Base-by-base conservation (phyloP, 1,140 invertebrate genomes). In the Drosophila arizonae region DNA sequence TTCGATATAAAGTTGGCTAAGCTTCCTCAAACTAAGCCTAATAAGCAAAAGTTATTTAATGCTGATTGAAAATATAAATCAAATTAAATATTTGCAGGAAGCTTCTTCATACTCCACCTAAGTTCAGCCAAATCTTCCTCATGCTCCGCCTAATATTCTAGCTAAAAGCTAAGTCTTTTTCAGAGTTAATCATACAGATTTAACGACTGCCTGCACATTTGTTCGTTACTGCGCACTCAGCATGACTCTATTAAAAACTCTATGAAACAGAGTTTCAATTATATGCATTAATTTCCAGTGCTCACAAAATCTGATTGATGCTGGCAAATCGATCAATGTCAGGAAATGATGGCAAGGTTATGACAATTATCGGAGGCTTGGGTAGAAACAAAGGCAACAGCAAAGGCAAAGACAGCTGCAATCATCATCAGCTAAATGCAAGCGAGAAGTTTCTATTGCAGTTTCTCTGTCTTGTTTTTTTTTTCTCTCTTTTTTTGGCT, bases 291-390 rank as follows among this genome's bases (percentile, higher is more conserved):
- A 57, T 69, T 72, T 68, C 51, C 33, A 54, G 26, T 58, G 13
- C 28, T 28, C 52, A 57, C 41, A 55, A 57, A 55, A 57, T 56
- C 51, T 73, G 66, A 69, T 73, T 50, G 66, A 73, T 73, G 71
- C 68, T 81, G 73, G 52, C 84, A 87, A 84, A 87, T 87, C 84
- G 84, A 87, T 87, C 84, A 87, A 87, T 88, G 84, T 87, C 84
- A 87, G 84, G 85, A 87, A 87, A 88, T 77, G 84, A 84, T 88
- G 84, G 85, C 84, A 87, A 87, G 84, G 84, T 87, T 87, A 77
- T 64, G 76, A 74, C 79, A 88, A 87, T 87, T 87, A 87, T 88
- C 67, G 74, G 69, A 45, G 54, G 63, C 43, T 45, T 56, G 61
- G 58, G 50, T 48, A 63, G 57, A 69, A 66, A 48, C 52, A 63